Evolutionary conservation across 2,888 invertebrate genomes (phyloP).

Genomic region (Cryptocephalus primarius): DNA sequence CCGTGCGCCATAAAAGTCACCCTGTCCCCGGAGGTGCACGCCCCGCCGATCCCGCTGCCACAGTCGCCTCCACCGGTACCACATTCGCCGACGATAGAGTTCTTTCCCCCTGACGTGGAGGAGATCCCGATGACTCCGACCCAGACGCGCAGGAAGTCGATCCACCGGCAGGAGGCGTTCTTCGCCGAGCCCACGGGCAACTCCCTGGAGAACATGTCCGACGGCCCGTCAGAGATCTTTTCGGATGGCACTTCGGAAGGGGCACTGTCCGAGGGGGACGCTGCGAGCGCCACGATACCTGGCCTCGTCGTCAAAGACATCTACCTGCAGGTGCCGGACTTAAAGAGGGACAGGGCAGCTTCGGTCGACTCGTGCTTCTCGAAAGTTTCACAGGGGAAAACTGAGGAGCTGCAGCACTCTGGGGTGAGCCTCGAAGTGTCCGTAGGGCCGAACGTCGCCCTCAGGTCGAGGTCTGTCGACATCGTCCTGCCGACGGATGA

Average conservation of each 20-base stretch:
- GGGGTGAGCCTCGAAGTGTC: constrained; percentile 58
- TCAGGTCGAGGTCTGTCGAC: constrained; percentile 75
- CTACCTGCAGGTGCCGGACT: constrained; percentile 59
- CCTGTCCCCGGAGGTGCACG: constrained; percentile 46
- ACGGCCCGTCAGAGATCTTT: constrained; percentile 28
- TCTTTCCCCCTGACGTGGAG: constrained; percentile 40
- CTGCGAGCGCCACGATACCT: constrained; percentile 22
- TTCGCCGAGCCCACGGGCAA: constrained; percentile 56
- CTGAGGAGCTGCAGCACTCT: constrained; percentile 57
- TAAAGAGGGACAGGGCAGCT: constrained; percentile 75
- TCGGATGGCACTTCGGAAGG: constrained; percentile 37
- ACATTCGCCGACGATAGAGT: constrained; percentile 46
- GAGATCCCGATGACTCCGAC: constrained; percentile 26
- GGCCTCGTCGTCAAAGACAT: constrained; percentile 34
- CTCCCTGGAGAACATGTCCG: constrained; percentile 58
- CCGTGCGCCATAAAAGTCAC: constrained; percentile 52
- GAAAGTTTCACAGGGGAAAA: constrained; percentile 60
- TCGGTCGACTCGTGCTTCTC: constrained; percentile 82
- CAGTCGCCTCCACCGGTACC: constrained; percentile 27
- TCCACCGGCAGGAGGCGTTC: constrained; percentile 73
- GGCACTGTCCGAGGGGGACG: constrained; percentile 23
- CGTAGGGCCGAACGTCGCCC: constrained; percentile 48
- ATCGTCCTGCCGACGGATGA: constrained; percentile 79
- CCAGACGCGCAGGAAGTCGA: constrained; percentile 53
- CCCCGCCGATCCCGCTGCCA: constrained; percentile 26